Percentiles rank a stretch among this genome's conserved stretches.
phyloP scores from a whole-genome alignment of 2,888 invertebrate genomes.

The Eucera pruinosa region DNA sequence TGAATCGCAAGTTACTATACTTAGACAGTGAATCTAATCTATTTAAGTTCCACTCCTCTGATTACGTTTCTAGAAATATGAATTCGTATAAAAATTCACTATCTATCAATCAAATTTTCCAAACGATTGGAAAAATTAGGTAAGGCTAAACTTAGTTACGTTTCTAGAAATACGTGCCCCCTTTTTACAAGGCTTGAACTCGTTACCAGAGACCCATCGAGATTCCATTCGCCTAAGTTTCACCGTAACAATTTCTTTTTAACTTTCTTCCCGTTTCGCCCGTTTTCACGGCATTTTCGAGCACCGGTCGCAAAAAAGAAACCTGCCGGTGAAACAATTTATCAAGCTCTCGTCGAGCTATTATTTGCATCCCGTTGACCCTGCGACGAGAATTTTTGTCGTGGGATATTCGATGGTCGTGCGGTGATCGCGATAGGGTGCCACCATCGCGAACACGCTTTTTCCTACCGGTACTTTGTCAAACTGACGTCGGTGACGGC shows the following conservation, averaged over 20 bases:
- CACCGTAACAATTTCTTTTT: background rate
- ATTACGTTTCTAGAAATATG: too few species aligned
- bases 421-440: constrained; percentile 13
- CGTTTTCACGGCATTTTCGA: background rate
- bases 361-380: constrained; percentile 18
- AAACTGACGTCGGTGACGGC: background rate
- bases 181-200: background rate
- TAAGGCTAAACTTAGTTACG: too few species aligned
- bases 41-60: too few species aligned
- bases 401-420: background rate
- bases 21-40: too few species aligned
- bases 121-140: too few species aligned
- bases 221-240: background rate
- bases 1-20: too few species aligned
- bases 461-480: constrained; percentile 24
- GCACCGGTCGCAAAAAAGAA: background rate
- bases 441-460: constrained; percentile 18
- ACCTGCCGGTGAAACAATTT: constrained; percentile 10
- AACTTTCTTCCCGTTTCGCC: background rate
- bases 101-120: too few species aligned
- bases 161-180: too few species aligned
- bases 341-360: constrained; percentile 20
- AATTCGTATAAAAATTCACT: too few species aligned
- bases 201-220: background rate
- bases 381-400: background rate